Evolutionary conservation across 1,140 invertebrate species (phyloP).

Genomic region (Trichonephila inaurata): DNA sequence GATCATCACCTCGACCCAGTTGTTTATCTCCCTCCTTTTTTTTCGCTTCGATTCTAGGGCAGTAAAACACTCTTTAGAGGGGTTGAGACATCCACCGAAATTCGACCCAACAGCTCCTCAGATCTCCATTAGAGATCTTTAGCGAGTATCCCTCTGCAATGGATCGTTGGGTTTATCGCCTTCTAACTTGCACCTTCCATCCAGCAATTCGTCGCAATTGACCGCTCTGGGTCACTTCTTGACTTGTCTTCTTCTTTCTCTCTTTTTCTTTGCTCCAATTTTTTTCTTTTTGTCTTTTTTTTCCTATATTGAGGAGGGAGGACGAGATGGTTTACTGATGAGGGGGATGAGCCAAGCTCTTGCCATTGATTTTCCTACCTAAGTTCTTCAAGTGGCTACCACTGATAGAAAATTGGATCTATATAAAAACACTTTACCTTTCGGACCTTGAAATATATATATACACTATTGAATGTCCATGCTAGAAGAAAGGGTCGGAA

Average conservation of each 20-base stretch:
- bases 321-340: not conserved
- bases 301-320: not conserved
- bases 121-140: constrained; percentile 54
- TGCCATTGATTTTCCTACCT: not conserved
- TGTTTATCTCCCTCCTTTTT: constrained; percentile 8
- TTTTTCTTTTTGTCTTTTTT: not conserved
- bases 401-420: no score
- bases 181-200: constrained; percentile 19
- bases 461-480: no score
- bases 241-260: not conserved
- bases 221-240: constrained; percentile 27
- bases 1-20: constrained; percentile 56
- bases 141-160: not conserved
- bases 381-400: not conserved
- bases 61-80: constrained; percentile 58
- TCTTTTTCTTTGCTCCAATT: not conserved
- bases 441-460: no score
- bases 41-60: constrained; percentile 36
- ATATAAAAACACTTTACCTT: no score
- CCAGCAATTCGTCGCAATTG: constrained; percentile 52
- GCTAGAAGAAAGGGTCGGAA: no score
- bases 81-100: constrained; percentile 33
- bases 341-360: not conserved
- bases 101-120: constrained; percentile 18
- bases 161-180: constrained; percentile 59